Evolutionary conservation across 2,888 invertebrate genomes (phyloP), one percentile per base, ranked within the genome.

Genomic region (Cephus runcator): DNA sequence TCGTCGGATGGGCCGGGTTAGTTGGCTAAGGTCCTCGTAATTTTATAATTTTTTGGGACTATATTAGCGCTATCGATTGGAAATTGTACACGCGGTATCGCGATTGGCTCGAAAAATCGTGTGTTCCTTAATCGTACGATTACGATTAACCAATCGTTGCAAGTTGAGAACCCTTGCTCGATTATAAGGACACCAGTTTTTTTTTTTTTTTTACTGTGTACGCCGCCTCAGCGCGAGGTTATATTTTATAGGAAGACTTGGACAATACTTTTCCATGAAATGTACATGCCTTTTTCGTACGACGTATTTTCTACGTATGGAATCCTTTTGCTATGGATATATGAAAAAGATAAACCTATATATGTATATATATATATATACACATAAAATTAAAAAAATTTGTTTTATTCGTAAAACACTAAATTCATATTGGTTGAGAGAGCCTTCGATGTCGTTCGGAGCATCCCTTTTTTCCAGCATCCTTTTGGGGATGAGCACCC

Each of bases 161-260:
- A 56, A 56, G 56, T 9, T 56, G 56, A 56, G 56, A 23, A 56
- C 23, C 56, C 23, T 9, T 23, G 56, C 56, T 23, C 56, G 56
- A 56, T 15, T 23, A 56, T 56, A 56, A 56, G 56, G 56, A 56
- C 56, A 56, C 2, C 0, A 23, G 1, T 56, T 56, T 56, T n/a
- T n/a, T n/a, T n/a, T n/a, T 9, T 56, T 12, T 56, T 9, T 40
- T 35, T 11, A 35, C 12, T 3, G 15, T 15, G 12, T 6, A 31
- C 15, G 33, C 30, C 71, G 71, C 30, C 31, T 34, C 31, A 31
- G 71, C 33, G 71, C 33, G 71, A 34, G 23, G 33, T 75, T 77
- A 78, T 78, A 78, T 78, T 78, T 78, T 78, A 78, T 78, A 73
- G 76, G 76, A 78, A 76, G 78, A 78, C 76, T 78, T 78, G 73